Evolutionary conservation across 2,113 vertebrate genomes (phyloP).

Genomic region (Larimichthys crocea): DNA sequence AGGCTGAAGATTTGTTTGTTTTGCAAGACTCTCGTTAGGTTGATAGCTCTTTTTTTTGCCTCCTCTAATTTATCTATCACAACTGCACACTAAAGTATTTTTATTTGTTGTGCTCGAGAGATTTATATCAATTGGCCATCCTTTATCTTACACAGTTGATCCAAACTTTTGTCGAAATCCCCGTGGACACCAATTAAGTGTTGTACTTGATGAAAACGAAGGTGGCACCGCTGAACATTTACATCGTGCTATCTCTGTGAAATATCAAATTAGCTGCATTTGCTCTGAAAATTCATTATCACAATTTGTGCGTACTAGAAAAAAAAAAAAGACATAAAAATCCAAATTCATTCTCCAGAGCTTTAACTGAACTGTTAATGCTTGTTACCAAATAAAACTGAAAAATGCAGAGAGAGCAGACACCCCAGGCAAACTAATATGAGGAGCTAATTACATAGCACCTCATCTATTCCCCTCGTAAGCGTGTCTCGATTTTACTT

Average conservation of each 20-base stretch:
- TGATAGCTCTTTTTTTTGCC: slow-evolving; percentile 11
- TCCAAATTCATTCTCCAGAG: slow-evolving; percentile 17
- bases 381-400: slow-evolving; percentile 42
- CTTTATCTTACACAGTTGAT: slow-evolving; percentile 1
- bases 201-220: slow-evolving; percentile 1
- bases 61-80: slow-evolving; percentile 22
- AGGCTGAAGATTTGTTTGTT: slow-evolving; percentile 45
- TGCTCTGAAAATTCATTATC: slow-evolving; percentile 31
- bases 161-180: slow-evolving; percentile 27
- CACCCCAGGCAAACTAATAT: slow-evolving; percentile 50
- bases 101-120: neutral
- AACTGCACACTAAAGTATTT: neutral
- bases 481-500: slow-evolving; percentile 51
- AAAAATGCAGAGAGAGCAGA: slow-evolving; percentile 44
- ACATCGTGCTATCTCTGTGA: slow-evolving; percentile 2
- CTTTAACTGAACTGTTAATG: slow-evolving; percentile 46
- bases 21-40: slow-evolving; percentile 23
- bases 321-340: slow-evolving; percentile 3
- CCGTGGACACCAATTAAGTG: neutral
- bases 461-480: slow-evolving; percentile 57
- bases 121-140: slow-evolving; percentile 10
- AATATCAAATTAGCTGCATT: slow-evolving; percentile 27
- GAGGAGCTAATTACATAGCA: slow-evolving; percentile 62
- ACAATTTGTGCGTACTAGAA: slow-evolving; percentile 25
- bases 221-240: slow-evolving; percentile 16